Base-by-base conservation (phyloP, 2,113 vertebrate genomes). In the Clarias magur region DNA sequence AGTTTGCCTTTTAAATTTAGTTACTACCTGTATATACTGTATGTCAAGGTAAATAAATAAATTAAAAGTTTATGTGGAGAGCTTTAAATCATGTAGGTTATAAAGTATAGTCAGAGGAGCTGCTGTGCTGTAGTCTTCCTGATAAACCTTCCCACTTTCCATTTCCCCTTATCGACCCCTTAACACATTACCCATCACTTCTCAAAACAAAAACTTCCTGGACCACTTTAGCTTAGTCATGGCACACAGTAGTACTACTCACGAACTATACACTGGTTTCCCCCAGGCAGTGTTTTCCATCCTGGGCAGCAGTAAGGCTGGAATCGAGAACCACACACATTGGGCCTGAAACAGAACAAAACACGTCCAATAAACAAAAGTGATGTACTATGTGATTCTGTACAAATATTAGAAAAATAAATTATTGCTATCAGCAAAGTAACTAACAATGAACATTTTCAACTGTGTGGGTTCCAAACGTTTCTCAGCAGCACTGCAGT, bases 231-330 rank as follows among this genome's bases (percentile, higher is more conserved):
- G 54, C 54, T 79, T 5, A 27, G 53, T 65, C 78, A 81, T 42
- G 83, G 84, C 73, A 38, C 27, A 78, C 48, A n/a, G 27, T n/a
- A 42, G 5, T 15, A 34, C 42, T 91, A 99, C 98, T 99, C 96
- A 99, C 98, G 98, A 91, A 99, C 98, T 67, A 99, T 99, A 92
- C 98, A 99, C 91, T 99, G 98, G 94, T 99, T 99, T 86, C 98
- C 98, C 90, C 95, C 98, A 0, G 98, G 97, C 87, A 99, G 96
- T 0, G 98, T 99, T 95, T 99, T 99, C 98, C 98, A 99, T 85
- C 98, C 98, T 0, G 98, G 98, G 73, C 98, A 99, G 94, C 98
- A 99, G 91, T 99, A 99, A 30, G 98, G 99, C 82, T 99, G 98
- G 92, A 98, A 99, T 89, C 98, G 97, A 48, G 98, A 99, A 89